phyloP scores from a whole-genome alignment of 2,797 vertebrate species.

The Dicrostonyx torquatus region DNA sequence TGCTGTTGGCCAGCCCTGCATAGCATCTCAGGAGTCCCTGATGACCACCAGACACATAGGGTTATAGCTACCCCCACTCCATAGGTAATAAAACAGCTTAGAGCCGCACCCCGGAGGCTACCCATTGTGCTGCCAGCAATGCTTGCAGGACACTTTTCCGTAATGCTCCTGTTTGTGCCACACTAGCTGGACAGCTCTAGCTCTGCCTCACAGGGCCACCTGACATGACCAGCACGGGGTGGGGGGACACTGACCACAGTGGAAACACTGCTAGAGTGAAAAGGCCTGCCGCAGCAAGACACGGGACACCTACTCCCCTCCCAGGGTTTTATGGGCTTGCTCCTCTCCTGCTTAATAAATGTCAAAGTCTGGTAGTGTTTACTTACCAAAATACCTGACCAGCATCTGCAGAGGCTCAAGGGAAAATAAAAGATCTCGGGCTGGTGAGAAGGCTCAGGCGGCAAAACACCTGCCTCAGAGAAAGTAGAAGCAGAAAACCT shows the following conservation, averaged over 20 bases:
- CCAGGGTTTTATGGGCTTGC: not conserved
- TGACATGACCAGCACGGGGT: no score
- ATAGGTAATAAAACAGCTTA: not conserved
- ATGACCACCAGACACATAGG: accelerated
- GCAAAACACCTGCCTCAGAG: not conserved
- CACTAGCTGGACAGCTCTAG: not conserved
- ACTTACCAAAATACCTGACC: constrained; percentile 30
- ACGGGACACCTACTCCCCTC: not conserved
- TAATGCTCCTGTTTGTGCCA: not conserved
- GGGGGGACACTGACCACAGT: accelerated
- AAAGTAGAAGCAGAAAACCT: not conserved
- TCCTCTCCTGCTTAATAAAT: constrained; percentile 23
- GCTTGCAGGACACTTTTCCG: not conserved
- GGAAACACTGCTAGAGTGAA: not conserved
- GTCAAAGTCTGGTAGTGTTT: constrained; percentile 20
- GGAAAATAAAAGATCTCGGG: not conserved
- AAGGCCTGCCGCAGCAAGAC: not conserved
- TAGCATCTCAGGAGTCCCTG: not conserved
- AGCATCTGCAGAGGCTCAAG: not conserved
- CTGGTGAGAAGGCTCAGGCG: not conserved
- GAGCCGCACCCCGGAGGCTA: accelerated
- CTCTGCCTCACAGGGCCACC: not conserved
- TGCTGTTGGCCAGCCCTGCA: not conserved
- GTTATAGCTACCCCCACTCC: no score
- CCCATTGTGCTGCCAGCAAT: accelerated